Evolutionary conservation across 2,888 invertebrate species (phyloP).

Genomic region (Pterobdella sp.): DNA sequence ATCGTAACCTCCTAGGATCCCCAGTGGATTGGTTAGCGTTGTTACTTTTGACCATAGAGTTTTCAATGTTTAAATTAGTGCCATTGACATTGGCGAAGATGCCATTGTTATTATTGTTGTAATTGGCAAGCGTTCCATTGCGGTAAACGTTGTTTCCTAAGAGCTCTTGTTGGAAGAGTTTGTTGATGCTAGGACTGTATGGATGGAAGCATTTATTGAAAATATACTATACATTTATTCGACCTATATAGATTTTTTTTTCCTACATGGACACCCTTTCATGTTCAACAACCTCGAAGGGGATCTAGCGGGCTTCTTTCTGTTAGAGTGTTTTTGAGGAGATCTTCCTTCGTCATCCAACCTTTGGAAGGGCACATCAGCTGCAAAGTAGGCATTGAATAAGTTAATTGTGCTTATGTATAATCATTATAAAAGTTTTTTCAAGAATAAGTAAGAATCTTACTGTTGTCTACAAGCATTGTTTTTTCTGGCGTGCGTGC

Average conservation of each 20-base stretch:
- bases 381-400: neutral
- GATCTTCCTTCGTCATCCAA: constrained; percentile 21
- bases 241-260: too few species aligned
- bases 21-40: neutral
- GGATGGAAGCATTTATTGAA: too few species aligned
- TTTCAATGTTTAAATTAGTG: neutral
- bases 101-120: neutral
- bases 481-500: constrained; percentile 17
- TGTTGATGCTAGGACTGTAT: neutral
- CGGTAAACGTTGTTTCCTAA: neutral
- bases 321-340: constrained; percentile 3
- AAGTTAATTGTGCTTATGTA: too few species aligned
- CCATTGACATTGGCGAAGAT: neutral
- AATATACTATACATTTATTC: too few species aligned
- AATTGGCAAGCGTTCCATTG: neutral
- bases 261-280: neutral
- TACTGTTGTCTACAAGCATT: constrained; percentile 13
- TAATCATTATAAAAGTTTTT: neutral
- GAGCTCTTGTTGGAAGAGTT: neutral
- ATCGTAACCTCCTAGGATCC: neutral
- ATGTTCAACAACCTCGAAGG: constrained; percentile 11
- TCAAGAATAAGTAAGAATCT: constrained; percentile 3
- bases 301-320: neutral
- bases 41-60: neutral
- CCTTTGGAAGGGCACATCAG: constrained; percentile 26